A percentile compares a stretch with the other conserved stretches of the same genome.
Evolutionary conservation across 2,113 vertebrate genomes (phyloP).

Genomic region (Melanostigma gelatinosum): DNA sequence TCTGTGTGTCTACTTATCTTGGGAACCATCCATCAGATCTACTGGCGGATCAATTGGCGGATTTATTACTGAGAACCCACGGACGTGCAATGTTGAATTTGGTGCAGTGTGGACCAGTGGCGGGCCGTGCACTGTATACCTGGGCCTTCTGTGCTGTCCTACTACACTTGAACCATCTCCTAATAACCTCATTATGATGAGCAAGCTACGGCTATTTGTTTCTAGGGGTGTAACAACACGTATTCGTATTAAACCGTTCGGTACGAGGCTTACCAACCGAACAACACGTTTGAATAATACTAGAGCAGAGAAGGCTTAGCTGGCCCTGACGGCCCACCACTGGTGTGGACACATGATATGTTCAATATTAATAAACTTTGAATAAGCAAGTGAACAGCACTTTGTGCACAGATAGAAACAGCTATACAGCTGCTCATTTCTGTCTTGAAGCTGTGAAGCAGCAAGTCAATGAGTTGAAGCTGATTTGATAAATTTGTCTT

Average conservation of each 20-base stretch:
- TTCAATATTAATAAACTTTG: background rate
- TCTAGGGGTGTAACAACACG: too few relatives aligned
- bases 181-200: too few relatives aligned
- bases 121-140: too few relatives aligned
- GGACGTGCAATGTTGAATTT: background rate
- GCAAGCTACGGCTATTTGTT: too few relatives aligned
- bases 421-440: slow-evolving; percentile 9
- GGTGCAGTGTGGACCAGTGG: background rate
- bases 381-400: too few relatives aligned
- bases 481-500: slow-evolving; percentile 43
- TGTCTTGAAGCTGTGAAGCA: slow-evolving; percentile 23
- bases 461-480: slow-evolving; percentile 40
- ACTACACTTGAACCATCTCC: too few relatives aligned
- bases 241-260: too few relatives aligned
- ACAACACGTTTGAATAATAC: too few relatives aligned
- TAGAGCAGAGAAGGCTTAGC: too few relatives aligned
- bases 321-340: too few relatives aligned
- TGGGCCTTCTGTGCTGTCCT: too few relatives aligned
- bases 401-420: slow-evolving; percentile 1
- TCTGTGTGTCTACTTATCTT: background rate
- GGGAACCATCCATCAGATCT: background rate
- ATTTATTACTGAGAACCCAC: background rate
- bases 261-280: too few relatives aligned
- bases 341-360: background rate
- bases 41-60: background rate